phyloP scores from a whole-genome alignment of 2,888 invertebrate genomes.

The Onchidella celtica region DNA sequence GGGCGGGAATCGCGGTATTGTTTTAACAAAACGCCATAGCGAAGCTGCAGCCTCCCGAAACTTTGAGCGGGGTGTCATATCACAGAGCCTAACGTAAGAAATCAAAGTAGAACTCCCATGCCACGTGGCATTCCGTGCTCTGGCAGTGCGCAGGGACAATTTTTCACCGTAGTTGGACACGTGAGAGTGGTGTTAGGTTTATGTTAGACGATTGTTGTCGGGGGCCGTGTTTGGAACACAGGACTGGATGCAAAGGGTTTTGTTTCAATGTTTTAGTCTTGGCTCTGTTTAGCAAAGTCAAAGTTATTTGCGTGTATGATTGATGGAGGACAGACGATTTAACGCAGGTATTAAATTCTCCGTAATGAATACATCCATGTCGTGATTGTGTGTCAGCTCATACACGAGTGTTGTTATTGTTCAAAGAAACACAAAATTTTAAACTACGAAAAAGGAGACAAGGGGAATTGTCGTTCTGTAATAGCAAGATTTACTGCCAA shows the following conservation, averaged over 20 bases:
- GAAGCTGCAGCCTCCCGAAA: background rate
- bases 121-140: background rate
- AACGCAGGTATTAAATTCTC: too few relatives aligned
- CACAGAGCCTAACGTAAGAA: background rate
- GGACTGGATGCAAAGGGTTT: background rate
- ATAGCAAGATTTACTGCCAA: too few relatives aligned
- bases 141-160: background rate
- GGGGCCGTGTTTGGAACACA: background rate
- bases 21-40: background rate
- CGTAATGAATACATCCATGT: too few relatives aligned
- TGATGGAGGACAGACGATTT: too few relatives aligned
- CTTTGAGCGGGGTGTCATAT: background rate
- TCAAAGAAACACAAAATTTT: too few relatives aligned
- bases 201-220: background rate
- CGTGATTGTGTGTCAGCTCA: too few relatives aligned
- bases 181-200: background rate
- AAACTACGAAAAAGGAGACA: too few relatives aligned
- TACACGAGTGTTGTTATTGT: too few relatives aligned
- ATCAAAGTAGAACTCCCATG: background rate
- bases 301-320: too few relatives aligned
- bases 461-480: too few relatives aligned
- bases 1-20: slow-evolving; percentile 11
- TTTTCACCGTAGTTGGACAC: background rate
- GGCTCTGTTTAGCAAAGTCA: too few relatives aligned
- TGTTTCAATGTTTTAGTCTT: background rate